These are phyloP conservation scores for Myotis pilosus DNA, from an alignment of 2,797 vertebrate genomes.

Conservation along the genomic window DNA sequence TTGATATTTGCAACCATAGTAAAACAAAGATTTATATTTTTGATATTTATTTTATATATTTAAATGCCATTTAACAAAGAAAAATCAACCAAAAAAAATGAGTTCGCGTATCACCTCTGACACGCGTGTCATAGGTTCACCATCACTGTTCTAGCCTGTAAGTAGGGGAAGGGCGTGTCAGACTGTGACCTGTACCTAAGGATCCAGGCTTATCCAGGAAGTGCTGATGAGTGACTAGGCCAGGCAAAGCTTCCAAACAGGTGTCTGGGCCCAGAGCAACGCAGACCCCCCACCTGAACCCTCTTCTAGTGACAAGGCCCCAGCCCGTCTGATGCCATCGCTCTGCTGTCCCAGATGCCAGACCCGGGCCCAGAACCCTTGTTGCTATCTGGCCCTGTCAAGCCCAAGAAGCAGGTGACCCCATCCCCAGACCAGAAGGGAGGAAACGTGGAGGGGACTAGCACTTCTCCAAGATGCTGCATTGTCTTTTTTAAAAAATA, in stretches of 20 bases:
- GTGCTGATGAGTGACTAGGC: neutral
- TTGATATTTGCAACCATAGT: too few species aligned
- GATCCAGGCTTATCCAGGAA: neutral
- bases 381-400: constrained; percentile 51
- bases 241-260: neutral
- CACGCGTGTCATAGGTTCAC: too few species aligned
- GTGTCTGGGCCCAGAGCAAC: neutral
- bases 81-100: too few species aligned
- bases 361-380: constrained; percentile 12
- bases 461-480: neutral
- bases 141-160: neutral
- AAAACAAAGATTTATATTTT: too few species aligned
- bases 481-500: neutral
- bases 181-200: neutral
- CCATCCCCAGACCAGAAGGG: neutral
- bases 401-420: neutral
- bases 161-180: neutral
- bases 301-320: neutral
- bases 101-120: too few species aligned
- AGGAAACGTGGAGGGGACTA: neutral
- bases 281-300: neutral
- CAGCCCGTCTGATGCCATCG: neutral
- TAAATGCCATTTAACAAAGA: too few species aligned
- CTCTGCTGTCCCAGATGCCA: constrained; percentile 42
- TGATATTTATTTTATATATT: too few species aligned